These are phyloP conservation scores for Sinocyclocheilus rhinocerous DNA, from an alignment of 2,113 vertebrate genomes.

Conservation along the genomic window DNA sequence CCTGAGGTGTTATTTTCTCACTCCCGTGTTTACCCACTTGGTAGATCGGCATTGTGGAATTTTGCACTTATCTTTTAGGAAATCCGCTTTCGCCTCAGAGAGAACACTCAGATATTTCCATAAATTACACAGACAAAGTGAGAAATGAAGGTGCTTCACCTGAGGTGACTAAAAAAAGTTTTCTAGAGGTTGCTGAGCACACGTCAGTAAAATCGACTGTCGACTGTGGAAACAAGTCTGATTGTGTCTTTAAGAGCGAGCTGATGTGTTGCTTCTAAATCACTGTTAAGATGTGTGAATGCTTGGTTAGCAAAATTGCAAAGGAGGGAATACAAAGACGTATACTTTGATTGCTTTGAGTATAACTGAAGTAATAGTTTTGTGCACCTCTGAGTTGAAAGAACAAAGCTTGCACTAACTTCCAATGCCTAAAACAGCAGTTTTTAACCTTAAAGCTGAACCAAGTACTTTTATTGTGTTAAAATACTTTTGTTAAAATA, in stretches of 20 bases:
- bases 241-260: conserved; percentile 2
- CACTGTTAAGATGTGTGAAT: conserved; percentile 31
- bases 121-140: conserved; percentile 60
- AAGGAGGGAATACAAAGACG: conserved; percentile 12
- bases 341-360: background rate
- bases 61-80: conserved; percentile 66
- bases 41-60: conserved; percentile 68
- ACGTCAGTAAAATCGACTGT: conserved; percentile 30
- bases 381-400: background rate
- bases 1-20: conserved; percentile 68
- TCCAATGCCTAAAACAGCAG: background rate
- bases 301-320: conserved; percentile 29
- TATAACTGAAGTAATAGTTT: conserved; percentile 24
- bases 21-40: conserved; percentile 71
- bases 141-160: conserved; percentile 49
- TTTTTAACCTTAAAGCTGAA: background rate
- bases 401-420: background rate
- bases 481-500: background rate
- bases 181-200: conserved; percentile 62
- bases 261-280: background rate
- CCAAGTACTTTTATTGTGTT: background rate
- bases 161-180: conserved; percentile 65
- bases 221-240: background rate
- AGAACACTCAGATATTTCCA: conserved; percentile 60
- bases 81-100: conserved; percentile 70